Evolutionary conservation across 2,888 invertebrate genomes (phyloP).

Genomic region (Nematopogon swammerdamellus): DNA sequence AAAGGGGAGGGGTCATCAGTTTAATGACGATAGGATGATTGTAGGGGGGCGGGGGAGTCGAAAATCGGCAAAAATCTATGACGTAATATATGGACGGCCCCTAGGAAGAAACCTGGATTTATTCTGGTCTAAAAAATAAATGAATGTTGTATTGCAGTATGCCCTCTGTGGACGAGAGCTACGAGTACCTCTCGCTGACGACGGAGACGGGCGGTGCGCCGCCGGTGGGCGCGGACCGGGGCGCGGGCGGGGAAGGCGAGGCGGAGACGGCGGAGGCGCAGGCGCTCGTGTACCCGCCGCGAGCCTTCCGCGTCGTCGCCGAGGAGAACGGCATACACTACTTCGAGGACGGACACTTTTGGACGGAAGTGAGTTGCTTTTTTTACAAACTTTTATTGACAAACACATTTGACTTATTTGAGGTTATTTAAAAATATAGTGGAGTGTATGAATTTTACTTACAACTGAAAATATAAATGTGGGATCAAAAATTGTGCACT

Average conservation of each 20-base stretch:
- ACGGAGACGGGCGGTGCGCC: constrained; percentile 25
- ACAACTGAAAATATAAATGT: too few relatives aligned
- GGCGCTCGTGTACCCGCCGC: constrained; percentile 55
- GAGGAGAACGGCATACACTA: constrained; percentile 87
- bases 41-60: too few relatives aligned
- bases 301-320: constrained; percentile 64
- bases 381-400: neutral
- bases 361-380: constrained; percentile 67
- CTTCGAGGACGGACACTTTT: constrained; percentile 91
- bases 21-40: too few relatives aligned
- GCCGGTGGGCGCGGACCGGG: constrained; percentile 28
- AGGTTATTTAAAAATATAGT: too few relatives aligned
- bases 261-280: constrained; percentile 28
- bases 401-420: neutral
- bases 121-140: too few relatives aligned
- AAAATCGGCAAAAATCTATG: too few relatives aligned
- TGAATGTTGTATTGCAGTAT: too few relatives aligned
- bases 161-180: constrained; percentile 54
- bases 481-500: too few relatives aligned
- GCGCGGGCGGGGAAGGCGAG: constrained; percentile 10
- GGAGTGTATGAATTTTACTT: too few relatives aligned
- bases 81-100: too few relatives aligned
- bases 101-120: too few relatives aligned
- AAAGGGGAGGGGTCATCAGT: too few relatives aligned
- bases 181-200: constrained; percentile 44